Evolutionary conservation across 1,140 invertebrate species (phyloP).

Genomic region (Macrobrachium nipponense): DNA sequence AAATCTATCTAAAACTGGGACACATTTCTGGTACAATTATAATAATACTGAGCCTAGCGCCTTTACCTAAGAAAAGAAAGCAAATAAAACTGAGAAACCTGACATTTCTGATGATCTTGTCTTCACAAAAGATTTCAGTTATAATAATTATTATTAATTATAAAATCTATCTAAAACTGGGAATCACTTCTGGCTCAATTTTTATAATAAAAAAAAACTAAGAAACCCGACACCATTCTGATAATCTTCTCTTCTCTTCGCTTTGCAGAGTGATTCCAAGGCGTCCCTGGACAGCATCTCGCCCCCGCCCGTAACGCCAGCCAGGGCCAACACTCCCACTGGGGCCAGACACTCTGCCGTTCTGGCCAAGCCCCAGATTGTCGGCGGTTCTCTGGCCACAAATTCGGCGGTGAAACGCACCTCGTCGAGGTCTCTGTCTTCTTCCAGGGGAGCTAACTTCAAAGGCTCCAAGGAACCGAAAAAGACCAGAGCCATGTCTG

Average conservation of each 20-base stretch:
- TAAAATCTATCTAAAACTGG: not conserved
- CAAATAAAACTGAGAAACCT: no score
- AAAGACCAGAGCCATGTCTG: conserved; percentile 8
- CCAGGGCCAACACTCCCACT: conserved; percentile 60
- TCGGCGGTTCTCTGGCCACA: conserved; percentile 57
- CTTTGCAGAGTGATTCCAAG: no score
- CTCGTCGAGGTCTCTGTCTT: conserved; percentile 4
- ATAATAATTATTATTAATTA: not conserved
- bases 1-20: not conserved
- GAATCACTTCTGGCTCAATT: no score
- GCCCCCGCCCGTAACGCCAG: conserved; percentile 47
- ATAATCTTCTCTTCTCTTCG: no score
- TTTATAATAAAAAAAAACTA: no score
- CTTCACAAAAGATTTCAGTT: no score
- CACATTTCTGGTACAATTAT: no score
- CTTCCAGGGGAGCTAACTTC: not conserved
- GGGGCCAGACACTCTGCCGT: conserved; percentile 50
- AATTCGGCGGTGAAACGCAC: conserved; percentile 40
- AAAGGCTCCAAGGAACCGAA: not conserved
- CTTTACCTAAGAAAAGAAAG: no score
- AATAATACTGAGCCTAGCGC: no score
- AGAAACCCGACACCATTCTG: no score
- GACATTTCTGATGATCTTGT: no score
- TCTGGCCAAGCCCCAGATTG: conserved; percentile 53
- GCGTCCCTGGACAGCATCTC: conserved; percentile 43